phyloP scores from a whole-genome alignment of 1,140 invertebrate species.

The Drosophila trapezifrons region DNA sequence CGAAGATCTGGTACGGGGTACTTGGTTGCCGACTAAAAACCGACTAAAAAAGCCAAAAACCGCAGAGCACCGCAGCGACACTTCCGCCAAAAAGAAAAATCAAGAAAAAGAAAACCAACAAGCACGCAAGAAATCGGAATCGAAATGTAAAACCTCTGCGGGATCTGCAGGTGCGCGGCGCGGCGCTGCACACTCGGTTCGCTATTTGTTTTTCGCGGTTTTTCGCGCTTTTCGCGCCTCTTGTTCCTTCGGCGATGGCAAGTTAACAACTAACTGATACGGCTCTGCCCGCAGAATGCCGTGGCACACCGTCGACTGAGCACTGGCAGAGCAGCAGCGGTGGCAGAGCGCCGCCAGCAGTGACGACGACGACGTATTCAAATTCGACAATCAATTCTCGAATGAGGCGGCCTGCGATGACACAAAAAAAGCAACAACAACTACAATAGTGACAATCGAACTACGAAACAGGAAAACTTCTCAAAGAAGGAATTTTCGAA shows the following conservation, averaged over 20 bases:
- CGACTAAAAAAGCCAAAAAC: constrained; percentile 23
- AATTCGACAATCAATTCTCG: constrained; percentile 78
- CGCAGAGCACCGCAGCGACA: constrained; percentile 15
- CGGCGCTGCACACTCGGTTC: constrained; percentile 33
- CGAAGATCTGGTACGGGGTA: constrained; percentile 16
- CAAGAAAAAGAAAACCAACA: background rate
- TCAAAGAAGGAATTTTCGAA: constrained; percentile 5
- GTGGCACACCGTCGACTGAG: constrained; percentile 8
- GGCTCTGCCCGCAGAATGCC: constrained; percentile 25
- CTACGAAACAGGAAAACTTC: constrained; percentile 46
- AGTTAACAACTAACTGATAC: constrained; percentile 82
- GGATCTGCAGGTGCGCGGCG: constrained; percentile 33
- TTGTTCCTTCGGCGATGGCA: constrained; percentile 60
- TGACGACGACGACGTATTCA: constrained; percentile 63
- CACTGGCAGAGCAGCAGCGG: constrained; percentile 14
- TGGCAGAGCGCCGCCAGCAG: constrained; percentile 34
- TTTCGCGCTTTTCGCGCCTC: constrained; percentile 23
- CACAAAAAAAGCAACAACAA: constrained; percentile 69
- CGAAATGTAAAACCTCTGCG: constrained; percentile 58
- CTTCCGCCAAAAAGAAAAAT: constrained; percentile 4
- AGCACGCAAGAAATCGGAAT: constrained; percentile 61
- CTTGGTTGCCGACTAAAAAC: constrained; percentile 2
- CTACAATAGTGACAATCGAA: constrained; percentile 73
- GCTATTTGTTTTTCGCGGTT: constrained; percentile 37
- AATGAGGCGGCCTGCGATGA: constrained; percentile 68